phyloP scores from a whole-genome alignment of 2,113 vertebrate species.

The Willisornis vidua region DNA sequence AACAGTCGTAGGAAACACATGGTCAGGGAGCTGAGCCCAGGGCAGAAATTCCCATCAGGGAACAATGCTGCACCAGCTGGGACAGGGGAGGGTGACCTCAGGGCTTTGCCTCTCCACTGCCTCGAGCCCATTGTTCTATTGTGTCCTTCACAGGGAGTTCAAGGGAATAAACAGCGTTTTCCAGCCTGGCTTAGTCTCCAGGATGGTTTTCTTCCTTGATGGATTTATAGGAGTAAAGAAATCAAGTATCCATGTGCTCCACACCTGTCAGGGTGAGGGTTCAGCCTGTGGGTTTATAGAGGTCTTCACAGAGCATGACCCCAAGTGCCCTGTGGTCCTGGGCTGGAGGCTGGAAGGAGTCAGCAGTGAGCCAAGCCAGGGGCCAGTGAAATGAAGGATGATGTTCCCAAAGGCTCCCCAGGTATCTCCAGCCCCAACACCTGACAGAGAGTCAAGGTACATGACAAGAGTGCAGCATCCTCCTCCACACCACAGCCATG shows the following conservation, averaged over 20 bases:
- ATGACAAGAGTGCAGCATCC: fast-evolving
- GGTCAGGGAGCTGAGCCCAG: background rate
- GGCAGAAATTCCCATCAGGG: constrained; percentile 64
- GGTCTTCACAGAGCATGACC: background rate
- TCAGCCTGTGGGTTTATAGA: background rate
- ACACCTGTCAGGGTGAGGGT: background rate
- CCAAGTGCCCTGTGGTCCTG: background rate
- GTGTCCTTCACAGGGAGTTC: constrained; percentile 35
- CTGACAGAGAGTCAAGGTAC: background rate
- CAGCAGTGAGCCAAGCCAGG: background rate
- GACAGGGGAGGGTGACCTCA: constrained; percentile 63
- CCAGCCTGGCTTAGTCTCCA: background rate
- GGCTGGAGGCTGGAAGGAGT: background rate
- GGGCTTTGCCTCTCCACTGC: constrained; percentile 28
- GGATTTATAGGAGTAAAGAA: background rate
- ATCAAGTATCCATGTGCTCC: background rate
- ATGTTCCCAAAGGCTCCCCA: background rate
- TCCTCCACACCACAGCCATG: background rate
- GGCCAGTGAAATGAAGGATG: background rate
- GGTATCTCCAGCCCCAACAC: background rate
- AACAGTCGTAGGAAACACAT: constrained; percentile 64
- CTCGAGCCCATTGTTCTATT: constrained; percentile 61
- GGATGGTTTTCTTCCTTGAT: constrained; percentile 8
- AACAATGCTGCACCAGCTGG: constrained; percentile 67
- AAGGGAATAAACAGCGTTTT: constrained; percentile 60